phyloP scores from a whole-genome alignment of 2,797 vertebrate species.

The Fistularia commersonii region DNA sequence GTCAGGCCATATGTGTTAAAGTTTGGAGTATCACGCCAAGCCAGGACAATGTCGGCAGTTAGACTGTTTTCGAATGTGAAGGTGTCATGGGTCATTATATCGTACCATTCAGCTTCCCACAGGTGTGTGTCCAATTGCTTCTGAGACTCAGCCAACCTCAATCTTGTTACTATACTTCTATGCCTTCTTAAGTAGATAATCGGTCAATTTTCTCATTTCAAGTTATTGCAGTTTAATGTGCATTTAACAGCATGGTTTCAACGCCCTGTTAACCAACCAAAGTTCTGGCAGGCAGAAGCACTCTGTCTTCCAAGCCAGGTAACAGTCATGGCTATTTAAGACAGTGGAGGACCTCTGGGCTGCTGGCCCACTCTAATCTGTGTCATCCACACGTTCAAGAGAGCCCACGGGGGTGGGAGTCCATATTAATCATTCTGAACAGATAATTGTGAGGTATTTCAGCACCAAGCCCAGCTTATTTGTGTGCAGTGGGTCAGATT shows the following conservation, averaged over 20 bases:
- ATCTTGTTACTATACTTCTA: slow-evolving; percentile 59
- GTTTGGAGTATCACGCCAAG: slow-evolving; percentile 26
- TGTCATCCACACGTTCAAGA: slow-evolving; percentile 52
- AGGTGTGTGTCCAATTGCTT: slow-evolving; percentile 66
- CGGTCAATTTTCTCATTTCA: slow-evolving; percentile 64
- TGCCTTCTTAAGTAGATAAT: slow-evolving; percentile 68
- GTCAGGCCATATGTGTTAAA: slow-evolving; percentile 41
- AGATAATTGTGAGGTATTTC: slow-evolving; percentile 68
- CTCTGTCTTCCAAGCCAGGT: slow-evolving; percentile 55
- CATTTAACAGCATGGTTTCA: slow-evolving; percentile 57
- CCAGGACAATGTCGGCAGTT: slow-evolving; percentile 51
- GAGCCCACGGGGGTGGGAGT: slow-evolving; percentile 53
- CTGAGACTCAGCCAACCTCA: slow-evolving; percentile 55
- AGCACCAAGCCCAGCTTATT: slow-evolving; percentile 59
- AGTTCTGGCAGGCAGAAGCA: slow-evolving; percentile 51
- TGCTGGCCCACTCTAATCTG: slow-evolving; percentile 56
- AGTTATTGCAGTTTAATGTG: slow-evolving; percentile 65
- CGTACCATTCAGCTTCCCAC: slow-evolving; percentile 37
- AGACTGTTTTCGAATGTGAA: slow-evolving; percentile 24
- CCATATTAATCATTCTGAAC: slow-evolving; percentile 69
- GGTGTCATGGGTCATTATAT: slow-evolving; percentile 51
- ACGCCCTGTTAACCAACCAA: slow-evolving; percentile 44
- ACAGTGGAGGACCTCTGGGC: slow-evolving; percentile 59
- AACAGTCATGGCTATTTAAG: slow-evolving; percentile 59
- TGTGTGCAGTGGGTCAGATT: slow-evolving; percentile 57